Conservation (phyloP, 2,113 vertebrate genomes). For the Gobiocypris rarus region DNA sequence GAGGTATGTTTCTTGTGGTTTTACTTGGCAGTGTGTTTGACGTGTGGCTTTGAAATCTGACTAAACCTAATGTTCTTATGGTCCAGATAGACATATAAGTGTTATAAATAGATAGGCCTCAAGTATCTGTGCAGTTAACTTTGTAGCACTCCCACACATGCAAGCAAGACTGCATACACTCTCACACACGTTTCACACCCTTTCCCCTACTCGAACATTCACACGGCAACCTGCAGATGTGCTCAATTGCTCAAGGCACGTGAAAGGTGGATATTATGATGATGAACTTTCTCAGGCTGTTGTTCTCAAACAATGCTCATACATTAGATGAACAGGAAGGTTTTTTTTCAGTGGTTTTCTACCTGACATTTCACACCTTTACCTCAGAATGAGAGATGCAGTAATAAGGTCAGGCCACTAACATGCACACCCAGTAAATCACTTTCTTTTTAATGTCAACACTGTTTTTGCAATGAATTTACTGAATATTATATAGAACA, state of each 20-base stretch:
- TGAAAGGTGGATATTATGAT: not conserved
- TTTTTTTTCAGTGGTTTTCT: constrained; percentile 38
- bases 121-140: constrained; percentile 35
- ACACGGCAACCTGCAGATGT: not conserved
- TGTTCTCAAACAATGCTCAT: not conserved
- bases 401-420: not conserved
- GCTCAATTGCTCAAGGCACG: not conserved
- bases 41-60: constrained; percentile 48
- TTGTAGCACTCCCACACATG: constrained; percentile 27
- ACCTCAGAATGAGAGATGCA: constrained; percentile 23
- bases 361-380: constrained; percentile 49
- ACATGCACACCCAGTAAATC: not conserved
- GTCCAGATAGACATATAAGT: constrained; percentile 46
- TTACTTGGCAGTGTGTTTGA: not conserved
- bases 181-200: constrained; percentile 18
- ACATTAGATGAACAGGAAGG: not conserved
- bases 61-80: constrained; percentile 46
- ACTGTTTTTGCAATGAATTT: no score
- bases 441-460: not conserved
- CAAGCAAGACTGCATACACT: constrained; percentile 40
- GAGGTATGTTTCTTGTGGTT: constrained; percentile 1
- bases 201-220: constrained; percentile 15
- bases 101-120: constrained; percentile 57
- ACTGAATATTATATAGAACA: no score
- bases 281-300: constrained; percentile 8